phyloP scores from a whole-genome alignment of 2,888 invertebrate genomes.

The Metacarcinus magister region DNA sequence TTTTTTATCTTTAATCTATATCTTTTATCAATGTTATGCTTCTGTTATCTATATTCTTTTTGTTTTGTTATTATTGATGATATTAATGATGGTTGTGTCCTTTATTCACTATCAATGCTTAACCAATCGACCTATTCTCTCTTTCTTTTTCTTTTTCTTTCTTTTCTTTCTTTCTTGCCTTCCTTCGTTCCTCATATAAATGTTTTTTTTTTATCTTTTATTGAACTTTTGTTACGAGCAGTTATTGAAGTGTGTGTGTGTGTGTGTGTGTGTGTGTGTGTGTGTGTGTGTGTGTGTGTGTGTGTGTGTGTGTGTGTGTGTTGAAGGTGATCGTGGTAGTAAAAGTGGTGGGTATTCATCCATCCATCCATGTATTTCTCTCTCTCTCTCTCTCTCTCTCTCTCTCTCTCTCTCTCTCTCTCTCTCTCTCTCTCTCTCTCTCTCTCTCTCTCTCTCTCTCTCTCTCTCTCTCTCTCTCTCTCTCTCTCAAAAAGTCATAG shows the following conservation, averaged over 20 bases:
- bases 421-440: neutral
- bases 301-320: neutral
- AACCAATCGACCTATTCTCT: neutral
- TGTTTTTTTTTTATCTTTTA: neutral
- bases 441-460: conserved; percentile 35
- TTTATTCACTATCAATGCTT: neutral
- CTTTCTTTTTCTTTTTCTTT: neutral
- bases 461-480: conserved; percentile 52
- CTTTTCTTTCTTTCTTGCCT: neutral
- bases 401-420: conserved; percentile 26
- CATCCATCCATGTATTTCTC: neutral
- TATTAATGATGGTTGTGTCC: neutral
- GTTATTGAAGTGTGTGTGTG: neutral
- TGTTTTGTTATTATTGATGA: neutral
- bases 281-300: neutral
- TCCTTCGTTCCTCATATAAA: neutral
- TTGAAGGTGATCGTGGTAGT: neutral
- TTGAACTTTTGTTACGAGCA: neutral
- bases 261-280: neutral
- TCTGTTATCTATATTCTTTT: neutral
- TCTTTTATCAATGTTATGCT: too few relatives aligned
- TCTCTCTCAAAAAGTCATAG: neutral
- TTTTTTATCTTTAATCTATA: too few relatives aligned
- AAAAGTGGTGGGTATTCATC: neutral
- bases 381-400: neutral